phyloP scores from a whole-genome alignment of 2,888 invertebrate species.

The Leptinotarsa peninsularis region DNA sequence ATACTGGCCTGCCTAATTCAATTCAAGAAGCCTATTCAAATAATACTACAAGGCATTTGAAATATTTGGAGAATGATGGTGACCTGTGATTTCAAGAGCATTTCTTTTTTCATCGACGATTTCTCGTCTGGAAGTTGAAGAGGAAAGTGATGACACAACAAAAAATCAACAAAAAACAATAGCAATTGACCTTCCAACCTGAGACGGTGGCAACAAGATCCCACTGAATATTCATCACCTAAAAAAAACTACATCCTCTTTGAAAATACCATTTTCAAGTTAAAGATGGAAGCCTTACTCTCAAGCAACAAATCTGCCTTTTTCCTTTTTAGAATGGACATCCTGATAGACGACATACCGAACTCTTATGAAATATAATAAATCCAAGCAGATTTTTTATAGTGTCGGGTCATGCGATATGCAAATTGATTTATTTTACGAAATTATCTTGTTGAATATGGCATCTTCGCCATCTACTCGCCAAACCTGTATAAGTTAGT shows the following conservation, averaged over 20 bases:
- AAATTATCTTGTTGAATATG: not conserved
- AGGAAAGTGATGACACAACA: not conserved
- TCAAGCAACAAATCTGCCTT: slow-evolving; percentile 5
- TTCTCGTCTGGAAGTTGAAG: not conserved
- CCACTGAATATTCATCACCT: not conserved
- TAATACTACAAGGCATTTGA: too few relatives aligned
- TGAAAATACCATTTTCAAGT: not conserved
- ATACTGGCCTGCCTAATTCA: too few relatives aligned
- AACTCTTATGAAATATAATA: slow-evolving; percentile 13
- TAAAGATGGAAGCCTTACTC: not conserved
- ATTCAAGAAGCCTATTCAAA: too few relatives aligned
- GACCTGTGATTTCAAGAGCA: too few relatives aligned
- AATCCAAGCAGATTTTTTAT: not conserved
- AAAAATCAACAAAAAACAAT: not conserved
- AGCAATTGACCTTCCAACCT: slow-evolving; percentile 3
- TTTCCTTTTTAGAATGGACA: slow-evolving; percentile 5
- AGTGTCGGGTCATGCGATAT: not conserved
- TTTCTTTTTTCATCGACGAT: not conserved
- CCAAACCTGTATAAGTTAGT: slow-evolving; percentile 19
- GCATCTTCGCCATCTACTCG: slow-evolving; percentile 6
- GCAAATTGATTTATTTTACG: slow-evolving; percentile 10
- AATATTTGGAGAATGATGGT: too few relatives aligned
- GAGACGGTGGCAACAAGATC: not conserved
- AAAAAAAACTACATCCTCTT: not conserved
- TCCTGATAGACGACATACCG: slow-evolving; percentile 5